Evolutionary conservation across 2,888 invertebrate genomes (phyloP).

Genomic region (Brachyptera risi): DNA sequence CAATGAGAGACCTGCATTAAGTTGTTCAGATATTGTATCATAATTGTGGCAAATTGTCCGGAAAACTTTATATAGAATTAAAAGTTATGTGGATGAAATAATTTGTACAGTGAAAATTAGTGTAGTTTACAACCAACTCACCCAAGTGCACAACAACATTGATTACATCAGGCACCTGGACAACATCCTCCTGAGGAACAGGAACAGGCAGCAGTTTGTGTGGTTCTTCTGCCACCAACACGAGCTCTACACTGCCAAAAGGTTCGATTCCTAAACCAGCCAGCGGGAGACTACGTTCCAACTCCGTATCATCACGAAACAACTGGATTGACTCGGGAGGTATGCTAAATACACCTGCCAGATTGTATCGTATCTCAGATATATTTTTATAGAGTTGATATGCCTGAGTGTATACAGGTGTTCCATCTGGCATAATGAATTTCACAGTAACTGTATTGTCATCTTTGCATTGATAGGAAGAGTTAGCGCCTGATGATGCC

Average conservation of each 20-base stretch:
- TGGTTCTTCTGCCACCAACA: neutral
- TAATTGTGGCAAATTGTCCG: neutral
- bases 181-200: neutral
- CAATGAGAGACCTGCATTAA: neutral
- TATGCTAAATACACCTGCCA: constrained; percentile 34
- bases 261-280: constrained; percentile 40
- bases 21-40: neutral
- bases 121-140: constrained; percentile 34
- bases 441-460: constrained; percentile 34
- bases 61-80: neutral
- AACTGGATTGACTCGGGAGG: constrained; percentile 30
- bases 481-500: too few relatives aligned
- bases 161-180: constrained; percentile 50
- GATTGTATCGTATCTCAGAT: constrained; percentile 33
- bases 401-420: constrained; percentile 35
- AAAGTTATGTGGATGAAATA: too few relatives aligned
- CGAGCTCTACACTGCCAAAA: constrained; percentile 42
- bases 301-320: constrained; percentile 37
- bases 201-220: neutral
- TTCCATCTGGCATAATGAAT: constrained; percentile 31
- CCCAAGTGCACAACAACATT: constrained; percentile 51
- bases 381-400: constrained; percentile 34
- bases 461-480: too few relatives aligned
- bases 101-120: neutral
- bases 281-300: constrained; percentile 36